Percentiles rank a stretch among this genome's conserved stretches.
Conservation (phyloP, 2,797 vertebrate species). For the Cuculus canorus region DNA sequence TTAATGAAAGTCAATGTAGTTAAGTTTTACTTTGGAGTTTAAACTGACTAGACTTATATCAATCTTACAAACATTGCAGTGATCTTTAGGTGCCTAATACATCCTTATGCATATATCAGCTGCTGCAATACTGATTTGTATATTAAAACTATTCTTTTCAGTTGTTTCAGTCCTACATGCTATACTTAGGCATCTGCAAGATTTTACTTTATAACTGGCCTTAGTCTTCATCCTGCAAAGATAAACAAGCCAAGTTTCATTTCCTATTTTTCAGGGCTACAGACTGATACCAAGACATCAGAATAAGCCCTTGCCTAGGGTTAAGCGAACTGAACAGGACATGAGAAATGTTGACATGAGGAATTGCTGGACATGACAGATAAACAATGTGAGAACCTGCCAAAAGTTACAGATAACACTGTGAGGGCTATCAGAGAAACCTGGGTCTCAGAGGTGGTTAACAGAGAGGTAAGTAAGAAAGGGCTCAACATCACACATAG, state of each 20-base stretch:
- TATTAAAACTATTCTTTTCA: background rate
- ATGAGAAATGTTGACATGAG: background rate
- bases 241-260: constrained; percentile 5
- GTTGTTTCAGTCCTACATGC: background rate
- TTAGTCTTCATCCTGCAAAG: background rate
- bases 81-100: background rate
- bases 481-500: background rate
- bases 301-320: background rate
- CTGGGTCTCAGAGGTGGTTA: background rate
- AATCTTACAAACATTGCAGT: background rate
- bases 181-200: background rate
- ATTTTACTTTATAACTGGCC: background rate
- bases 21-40: background rate
- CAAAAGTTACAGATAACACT: background rate
- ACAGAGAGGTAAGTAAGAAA: background rate
- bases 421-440: background rate
- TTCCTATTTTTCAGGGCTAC: background rate
- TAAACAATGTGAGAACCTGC: background rate
- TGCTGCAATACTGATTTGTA: background rate
- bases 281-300: background rate
- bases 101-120: background rate
- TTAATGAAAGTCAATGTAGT: background rate
- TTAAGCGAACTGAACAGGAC: background rate
- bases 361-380: background rate
- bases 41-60: background rate